phyloP scores from a whole-genome alignment of 2,888 invertebrate genomes.

The Aleiodes leptofemur region DNA sequence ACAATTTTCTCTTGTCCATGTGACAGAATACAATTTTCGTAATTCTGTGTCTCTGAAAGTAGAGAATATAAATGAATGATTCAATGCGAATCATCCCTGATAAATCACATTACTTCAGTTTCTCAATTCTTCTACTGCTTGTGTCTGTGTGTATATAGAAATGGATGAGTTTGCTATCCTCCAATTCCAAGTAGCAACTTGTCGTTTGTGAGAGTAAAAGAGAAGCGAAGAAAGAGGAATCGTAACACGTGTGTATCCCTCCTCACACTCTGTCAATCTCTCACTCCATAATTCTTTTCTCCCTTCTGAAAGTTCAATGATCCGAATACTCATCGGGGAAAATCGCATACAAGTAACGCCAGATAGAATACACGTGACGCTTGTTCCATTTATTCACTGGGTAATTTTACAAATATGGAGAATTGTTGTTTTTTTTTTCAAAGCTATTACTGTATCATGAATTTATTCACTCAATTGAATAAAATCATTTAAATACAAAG shows the following conservation, averaged over 20 bases:
- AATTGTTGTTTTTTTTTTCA: neutral
- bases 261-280: slow-evolving; percentile 2
- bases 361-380: slow-evolving; percentile 34
- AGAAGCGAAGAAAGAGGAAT: no score
- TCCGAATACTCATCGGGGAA: slow-evolving; percentile 59
- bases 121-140: neutral
- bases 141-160: neutral
- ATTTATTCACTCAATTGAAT: neutral
- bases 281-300: slow-evolving; percentile 1
- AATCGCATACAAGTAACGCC: slow-evolving; percentile 47
- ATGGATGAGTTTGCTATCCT: no score
- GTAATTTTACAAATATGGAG: no score
- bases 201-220: no score
- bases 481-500: neutral
- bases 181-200: no score
- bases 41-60: neutral
- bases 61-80: no score
- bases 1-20: neutral
- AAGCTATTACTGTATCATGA: neutral
- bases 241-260: neutral
- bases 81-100: neutral
- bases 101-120: slow-evolving; percentile 5
- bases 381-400: slow-evolving; percentile 17
- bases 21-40: slow-evolving; percentile 3
- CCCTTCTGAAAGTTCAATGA: slow-evolving; percentile 57